These are phyloP conservation scores for Gobiocypris rarus DNA, from an alignment of 2,113 vertebrate species.

Conservation along the genomic window DNA sequence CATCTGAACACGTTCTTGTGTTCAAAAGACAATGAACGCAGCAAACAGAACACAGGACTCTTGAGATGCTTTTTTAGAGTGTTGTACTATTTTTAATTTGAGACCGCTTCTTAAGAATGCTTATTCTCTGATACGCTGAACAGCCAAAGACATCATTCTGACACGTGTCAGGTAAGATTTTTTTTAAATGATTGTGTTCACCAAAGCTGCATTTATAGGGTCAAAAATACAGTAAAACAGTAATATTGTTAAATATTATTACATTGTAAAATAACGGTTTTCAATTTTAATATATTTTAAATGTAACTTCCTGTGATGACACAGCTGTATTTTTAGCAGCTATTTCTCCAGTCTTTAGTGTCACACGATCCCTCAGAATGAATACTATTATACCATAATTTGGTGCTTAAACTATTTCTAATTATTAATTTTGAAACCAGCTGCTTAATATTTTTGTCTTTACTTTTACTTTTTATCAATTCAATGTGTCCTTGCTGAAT, in stretches of 20 bases:
- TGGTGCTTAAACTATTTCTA: not conserved
- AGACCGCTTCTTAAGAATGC: not conserved
- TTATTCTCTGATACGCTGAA: not conserved
- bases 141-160: not conserved
- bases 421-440: not conserved
- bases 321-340: not conserved
- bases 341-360: not conserved
- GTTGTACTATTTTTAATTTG: not conserved
- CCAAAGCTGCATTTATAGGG: not conserved
- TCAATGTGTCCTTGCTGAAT: not conserved
- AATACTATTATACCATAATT: not conserved
- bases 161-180: not conserved
- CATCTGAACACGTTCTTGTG: not conserved
- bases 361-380: not conserved
- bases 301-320: not conserved
- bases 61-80: not conserved
- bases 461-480: not conserved
- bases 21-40: not conserved
- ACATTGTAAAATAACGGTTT: not conserved
- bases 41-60: not conserved
- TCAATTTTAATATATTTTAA: not conserved
- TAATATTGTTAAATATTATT: not conserved
- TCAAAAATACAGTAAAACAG: not conserved
- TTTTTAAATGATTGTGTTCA: not conserved
- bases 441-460: not conserved